A percentile compares a stretch with the other conserved stretches of the same genome.
These are phyloP conservation scores for Bombus superbus DNA, from an alignment of 1,140 invertebrate genomes.

Conservation along the genomic window DNA sequence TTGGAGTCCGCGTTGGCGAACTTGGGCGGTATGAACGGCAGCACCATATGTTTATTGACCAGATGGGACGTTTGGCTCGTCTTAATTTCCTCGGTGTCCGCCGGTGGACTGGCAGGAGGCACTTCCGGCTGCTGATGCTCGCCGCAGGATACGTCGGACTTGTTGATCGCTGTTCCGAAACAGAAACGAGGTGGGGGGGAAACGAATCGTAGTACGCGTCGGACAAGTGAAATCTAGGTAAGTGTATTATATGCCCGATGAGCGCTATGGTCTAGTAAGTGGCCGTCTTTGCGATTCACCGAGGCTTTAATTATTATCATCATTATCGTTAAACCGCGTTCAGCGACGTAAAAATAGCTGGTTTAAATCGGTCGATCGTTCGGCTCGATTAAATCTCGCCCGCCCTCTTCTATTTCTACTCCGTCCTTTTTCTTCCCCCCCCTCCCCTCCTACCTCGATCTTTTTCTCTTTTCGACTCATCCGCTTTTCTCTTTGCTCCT, in stretches of 20 bases:
- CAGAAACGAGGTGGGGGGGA: slow-evolving; percentile 45
- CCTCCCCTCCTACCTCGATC: fast-evolving
- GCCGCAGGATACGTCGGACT: slow-evolving; percentile 77
- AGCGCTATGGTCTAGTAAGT: slow-evolving; percentile 82
- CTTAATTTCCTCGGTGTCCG: slow-evolving; percentile 78
- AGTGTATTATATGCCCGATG: slow-evolving; percentile 82
- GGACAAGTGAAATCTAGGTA: slow-evolving; percentile 82
- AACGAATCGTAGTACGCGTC: slow-evolving; percentile 67
- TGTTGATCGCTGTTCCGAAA: slow-evolving; percentile 81
- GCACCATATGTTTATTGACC: slow-evolving; percentile 91
- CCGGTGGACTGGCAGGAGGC: slow-evolving; percentile 74
- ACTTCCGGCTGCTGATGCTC: slow-evolving; percentile 74
- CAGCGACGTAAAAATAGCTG: slow-evolving; percentile 40
- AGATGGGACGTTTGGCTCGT: slow-evolving; percentile 82
- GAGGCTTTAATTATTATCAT: slow-evolving; percentile 73
- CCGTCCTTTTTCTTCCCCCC: background rate
- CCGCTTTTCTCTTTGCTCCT: background rate
- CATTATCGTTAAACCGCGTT: slow-evolving; percentile 57
- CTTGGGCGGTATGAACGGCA: slow-evolving; percentile 94
- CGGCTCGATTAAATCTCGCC: slow-evolving; percentile 10
- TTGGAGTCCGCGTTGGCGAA: slow-evolving; percentile 90
- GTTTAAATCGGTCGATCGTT: slow-evolving; percentile 63
- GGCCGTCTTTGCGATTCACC: slow-evolving; percentile 77
- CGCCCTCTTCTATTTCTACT: background rate
- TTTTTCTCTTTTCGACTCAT: background rate